Conservation (phyloP, 2,888 invertebrate species). For the Athetis lepigone region DNA sequence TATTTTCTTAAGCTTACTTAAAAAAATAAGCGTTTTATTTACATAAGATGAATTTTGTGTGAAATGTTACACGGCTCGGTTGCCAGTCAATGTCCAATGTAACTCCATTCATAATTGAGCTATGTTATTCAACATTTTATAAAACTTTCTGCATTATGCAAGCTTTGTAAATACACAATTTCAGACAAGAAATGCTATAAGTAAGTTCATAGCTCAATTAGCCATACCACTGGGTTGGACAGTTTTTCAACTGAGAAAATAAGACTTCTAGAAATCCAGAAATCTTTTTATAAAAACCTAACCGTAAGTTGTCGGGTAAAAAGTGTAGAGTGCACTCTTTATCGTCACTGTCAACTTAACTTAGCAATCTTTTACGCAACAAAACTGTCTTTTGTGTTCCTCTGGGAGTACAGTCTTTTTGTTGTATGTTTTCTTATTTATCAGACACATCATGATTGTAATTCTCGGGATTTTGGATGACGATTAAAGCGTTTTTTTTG, state of each 20-base stretch:
- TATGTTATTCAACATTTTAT: neutral
- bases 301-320: neutral
- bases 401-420: constrained; percentile 1
- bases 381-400: neutral
- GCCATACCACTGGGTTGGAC: neutral
- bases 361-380: constrained; percentile 17
- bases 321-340: constrained; percentile 8
- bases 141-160: too few species aligned
- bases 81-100: too few species aligned
- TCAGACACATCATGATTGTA: too few species aligned
- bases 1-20: too few species aligned
- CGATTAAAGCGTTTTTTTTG: too few species aligned
- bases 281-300: neutral
- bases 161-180: neutral
- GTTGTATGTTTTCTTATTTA: too few species aligned
- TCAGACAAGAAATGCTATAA: neutral
- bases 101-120: too few species aligned
- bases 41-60: too few species aligned
- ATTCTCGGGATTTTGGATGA: too few species aligned
- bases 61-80: too few species aligned
- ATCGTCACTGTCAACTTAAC: constrained; percentile 21
- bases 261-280: neutral
- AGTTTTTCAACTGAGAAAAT: neutral
- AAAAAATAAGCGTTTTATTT: too few species aligned
- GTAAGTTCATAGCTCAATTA: neutral